Conservation (phyloP, 2,888 invertebrate species). For the Catocala sponsa region DNA sequence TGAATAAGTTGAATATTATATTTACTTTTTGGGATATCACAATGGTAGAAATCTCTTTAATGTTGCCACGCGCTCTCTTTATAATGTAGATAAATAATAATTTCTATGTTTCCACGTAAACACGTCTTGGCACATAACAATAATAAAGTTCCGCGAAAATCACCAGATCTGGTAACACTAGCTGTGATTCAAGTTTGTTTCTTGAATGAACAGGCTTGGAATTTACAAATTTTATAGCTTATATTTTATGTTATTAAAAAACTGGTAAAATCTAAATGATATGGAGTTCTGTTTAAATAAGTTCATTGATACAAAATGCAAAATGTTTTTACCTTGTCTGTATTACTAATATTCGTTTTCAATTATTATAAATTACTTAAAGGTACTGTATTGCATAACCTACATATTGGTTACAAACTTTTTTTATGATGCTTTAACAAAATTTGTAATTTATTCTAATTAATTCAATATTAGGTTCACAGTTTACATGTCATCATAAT, state of each 20-base stretch:
- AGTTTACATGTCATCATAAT: neutral
- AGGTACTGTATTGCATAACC: neutral
- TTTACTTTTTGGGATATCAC: too few relatives aligned
- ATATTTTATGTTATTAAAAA: slow-evolving; percentile 3
- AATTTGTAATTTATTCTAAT: too few relatives aligned
- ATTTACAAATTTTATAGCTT: slow-evolving; percentile 13
- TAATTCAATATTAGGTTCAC: neutral
- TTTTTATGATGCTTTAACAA: too few relatives aligned
- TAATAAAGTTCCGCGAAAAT: too few relatives aligned
- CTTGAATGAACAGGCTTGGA: slow-evolving; percentile 40
- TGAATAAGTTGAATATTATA: too few relatives aligned
- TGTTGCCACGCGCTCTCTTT: too few relatives aligned
- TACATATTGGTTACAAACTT: neutral
- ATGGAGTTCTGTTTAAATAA: slow-evolving; percentile 1
- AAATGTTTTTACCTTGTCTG: neutral
- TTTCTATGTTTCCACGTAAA: too few relatives aligned
- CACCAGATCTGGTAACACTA: too few relatives aligned
- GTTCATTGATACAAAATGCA: slow-evolving; percentile 7
- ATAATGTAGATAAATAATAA: too few relatives aligned
- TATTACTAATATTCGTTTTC: slow-evolving; percentile 1
- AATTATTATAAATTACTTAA: neutral
- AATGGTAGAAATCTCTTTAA: too few relatives aligned
- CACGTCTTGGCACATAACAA: too few relatives aligned
- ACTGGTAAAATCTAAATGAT: slow-evolving; percentile 6
- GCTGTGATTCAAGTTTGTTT: slow-evolving; percentile 35